A percentile compares a stretch with the other conserved stretches of the same genome.
Evolutionary conservation across 92 coral and sea anemone genomes (phyloP).

Genomic region (Epizoanthus rinbou): DNA sequence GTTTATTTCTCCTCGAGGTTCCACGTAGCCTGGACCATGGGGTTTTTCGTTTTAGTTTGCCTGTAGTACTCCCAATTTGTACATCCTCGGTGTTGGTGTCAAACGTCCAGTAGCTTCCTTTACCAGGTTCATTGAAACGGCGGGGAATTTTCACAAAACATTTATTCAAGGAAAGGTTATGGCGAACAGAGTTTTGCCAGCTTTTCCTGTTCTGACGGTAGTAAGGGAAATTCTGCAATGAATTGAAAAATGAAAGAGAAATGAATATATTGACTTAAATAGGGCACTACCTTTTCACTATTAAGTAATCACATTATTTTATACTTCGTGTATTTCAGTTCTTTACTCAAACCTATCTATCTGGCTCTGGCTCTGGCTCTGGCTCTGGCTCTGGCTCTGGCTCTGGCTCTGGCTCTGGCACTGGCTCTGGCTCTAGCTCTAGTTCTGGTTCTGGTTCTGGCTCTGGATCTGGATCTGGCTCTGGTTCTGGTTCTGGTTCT

Average conservation of each 20-base stretch:
- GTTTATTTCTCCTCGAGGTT: constrained; percentile 61
- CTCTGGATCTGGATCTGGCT: no score
- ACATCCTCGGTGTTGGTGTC: constrained; percentile 96
- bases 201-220: constrained; percentile 94
- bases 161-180: constrained; percentile 90
- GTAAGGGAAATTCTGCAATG: constrained; percentile 90
- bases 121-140: constrained; percentile 95
- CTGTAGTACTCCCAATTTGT: constrained; percentile 88
- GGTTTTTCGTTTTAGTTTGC: constrained; percentile 87
- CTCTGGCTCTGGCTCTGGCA: no score
- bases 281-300: no score
- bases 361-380: no score
- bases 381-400: no score
- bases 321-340: no score
- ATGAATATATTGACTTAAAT: no score
- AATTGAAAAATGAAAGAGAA: background rate
- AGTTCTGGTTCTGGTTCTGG: no score
- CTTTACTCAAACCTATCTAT: no score
- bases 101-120: constrained; percentile 97
- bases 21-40: constrained; percentile 78
- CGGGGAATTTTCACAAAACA: constrained; percentile 96
- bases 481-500: no score
- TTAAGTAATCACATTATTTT: no score
- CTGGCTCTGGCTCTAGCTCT: no score
- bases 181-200: constrained; percentile 98